Percentiles rank a stretch among this genome's conserved stretches.
Evolutionary conservation across 2,797 vertebrate species (phyloP).

Genomic region (Silurus lanzhouensis): DNA sequence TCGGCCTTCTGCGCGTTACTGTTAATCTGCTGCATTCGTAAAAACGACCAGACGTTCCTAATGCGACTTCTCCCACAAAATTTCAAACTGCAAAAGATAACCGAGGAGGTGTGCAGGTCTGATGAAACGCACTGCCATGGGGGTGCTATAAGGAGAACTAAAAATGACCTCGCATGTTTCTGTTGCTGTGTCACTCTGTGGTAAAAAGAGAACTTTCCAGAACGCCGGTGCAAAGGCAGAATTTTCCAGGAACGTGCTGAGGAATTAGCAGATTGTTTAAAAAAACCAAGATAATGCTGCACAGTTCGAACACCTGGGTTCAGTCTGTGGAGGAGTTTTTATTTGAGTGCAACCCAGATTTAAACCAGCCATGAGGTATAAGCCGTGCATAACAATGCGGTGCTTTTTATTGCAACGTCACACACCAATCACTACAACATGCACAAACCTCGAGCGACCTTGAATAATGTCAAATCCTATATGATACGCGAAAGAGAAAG

Average conservation of each 20-base stretch:
- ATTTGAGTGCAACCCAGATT: background rate
- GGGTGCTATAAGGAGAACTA: conserved; percentile 30
- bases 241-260: background rate
- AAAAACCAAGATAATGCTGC: background rate
- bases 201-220: conserved; percentile 27
- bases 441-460: background rate
- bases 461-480: background rate
- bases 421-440: background rate
- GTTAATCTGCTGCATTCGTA: background rate
- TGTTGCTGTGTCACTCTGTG: conserved; percentile 34
- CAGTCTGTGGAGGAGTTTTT: background rate
- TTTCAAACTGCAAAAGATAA: background rate
- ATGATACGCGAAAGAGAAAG: background rate
- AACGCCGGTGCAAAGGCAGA: conserved; percentile 6
- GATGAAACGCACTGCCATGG: conserved; percentile 32
- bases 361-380: background rate
- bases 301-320: background rate
- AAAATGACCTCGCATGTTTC: conserved; percentile 30
- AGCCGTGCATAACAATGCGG: background rate
- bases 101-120: conserved; percentile 32
- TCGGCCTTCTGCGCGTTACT: conserved; percentile 12
- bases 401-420: background rate
- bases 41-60: background rate
- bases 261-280: background rate
- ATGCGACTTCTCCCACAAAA: background rate